These are phyloP conservation scores for Lamellibrachia luymesi DNA, from an alignment of 1,140 invertebrate genomes.

Conservation along the genomic window DNA sequence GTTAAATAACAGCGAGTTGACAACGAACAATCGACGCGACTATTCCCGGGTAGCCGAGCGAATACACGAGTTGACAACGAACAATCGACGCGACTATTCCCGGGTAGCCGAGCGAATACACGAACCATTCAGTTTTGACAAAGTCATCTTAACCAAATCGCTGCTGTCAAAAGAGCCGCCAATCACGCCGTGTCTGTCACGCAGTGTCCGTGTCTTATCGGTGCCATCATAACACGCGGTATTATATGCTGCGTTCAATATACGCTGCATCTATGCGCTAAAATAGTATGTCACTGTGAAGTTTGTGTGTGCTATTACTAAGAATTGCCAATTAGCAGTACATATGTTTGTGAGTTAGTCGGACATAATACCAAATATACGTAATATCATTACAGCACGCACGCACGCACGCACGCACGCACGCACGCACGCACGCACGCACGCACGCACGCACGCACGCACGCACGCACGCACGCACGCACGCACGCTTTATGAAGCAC, in stretches of 20 bases:
- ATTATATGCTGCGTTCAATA: background rate
- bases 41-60: background rate
- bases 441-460: slow-evolving; percentile 31
- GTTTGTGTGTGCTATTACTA: background rate
- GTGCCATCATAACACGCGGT: background rate
- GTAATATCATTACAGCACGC: background rate
- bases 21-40: background rate
- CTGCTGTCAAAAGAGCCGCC: slow-evolving; percentile 14
- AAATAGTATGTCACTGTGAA: background rate
- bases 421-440: slow-evolving; percentile 32
- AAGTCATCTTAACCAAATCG: background rate
- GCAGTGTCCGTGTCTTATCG: background rate
- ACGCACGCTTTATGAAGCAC: slow-evolving; percentile 14
- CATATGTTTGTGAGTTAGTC: background rate
- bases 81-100: background rate
- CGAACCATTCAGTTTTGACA: background rate
- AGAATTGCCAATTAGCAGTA: background rate
- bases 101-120: background rate
- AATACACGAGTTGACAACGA: background rate
- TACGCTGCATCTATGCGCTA: background rate
- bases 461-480: slow-evolving; percentile 30
- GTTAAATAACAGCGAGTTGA: background rate
- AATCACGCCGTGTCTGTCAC: slow-evolving; percentile 23
- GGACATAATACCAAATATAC: background rate
- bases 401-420: slow-evolving; percentile 11